Evolutionary conservation across 2,113 vertebrate species (phyloP).

Genomic region (Sprattus sprattus): DNA sequence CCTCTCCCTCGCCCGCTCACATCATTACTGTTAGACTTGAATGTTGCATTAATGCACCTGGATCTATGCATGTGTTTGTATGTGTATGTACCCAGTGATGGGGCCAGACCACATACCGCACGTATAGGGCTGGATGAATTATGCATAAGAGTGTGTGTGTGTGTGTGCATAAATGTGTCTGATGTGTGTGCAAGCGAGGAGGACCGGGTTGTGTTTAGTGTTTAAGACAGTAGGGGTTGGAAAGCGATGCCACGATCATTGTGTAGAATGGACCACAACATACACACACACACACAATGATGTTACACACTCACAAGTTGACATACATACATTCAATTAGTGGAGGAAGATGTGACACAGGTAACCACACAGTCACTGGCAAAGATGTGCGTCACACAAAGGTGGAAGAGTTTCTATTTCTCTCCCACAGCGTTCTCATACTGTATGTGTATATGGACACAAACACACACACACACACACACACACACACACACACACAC

Average conservation of each 20-base stretch:
- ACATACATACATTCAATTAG: neutral
- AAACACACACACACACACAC: neutral
- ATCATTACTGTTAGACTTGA: neutral
- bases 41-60: conserved; percentile 34
- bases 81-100: neutral
- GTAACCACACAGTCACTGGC: too few relatives aligned
- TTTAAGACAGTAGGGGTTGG: neutral
- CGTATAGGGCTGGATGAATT: conserved; percentile 41
- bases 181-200: neutral
- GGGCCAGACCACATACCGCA: too few relatives aligned
- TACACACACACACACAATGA: neutral
- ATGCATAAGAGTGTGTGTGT: conserved; percentile 39
- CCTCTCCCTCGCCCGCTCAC: neutral
- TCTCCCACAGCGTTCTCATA: neutral
- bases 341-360: too few relatives aligned
- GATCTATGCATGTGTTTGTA: conserved; percentile 16
- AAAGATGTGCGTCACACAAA: too few relatives aligned
- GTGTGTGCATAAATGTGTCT: neutral
- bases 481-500: neutral
- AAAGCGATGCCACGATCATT: neutral
- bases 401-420: too few relatives aligned
- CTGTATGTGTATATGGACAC: neutral
- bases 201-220: neutral
- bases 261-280: neutral
- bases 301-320: too few relatives aligned